A percentile compares a stretch with the other conserved stretches of the same genome.
These are phyloP conservation scores for Lytechinus variegatus DNA, from an alignment of 35 echinoderm and acorn worm genomes.

Conservation along the genomic window DNA sequence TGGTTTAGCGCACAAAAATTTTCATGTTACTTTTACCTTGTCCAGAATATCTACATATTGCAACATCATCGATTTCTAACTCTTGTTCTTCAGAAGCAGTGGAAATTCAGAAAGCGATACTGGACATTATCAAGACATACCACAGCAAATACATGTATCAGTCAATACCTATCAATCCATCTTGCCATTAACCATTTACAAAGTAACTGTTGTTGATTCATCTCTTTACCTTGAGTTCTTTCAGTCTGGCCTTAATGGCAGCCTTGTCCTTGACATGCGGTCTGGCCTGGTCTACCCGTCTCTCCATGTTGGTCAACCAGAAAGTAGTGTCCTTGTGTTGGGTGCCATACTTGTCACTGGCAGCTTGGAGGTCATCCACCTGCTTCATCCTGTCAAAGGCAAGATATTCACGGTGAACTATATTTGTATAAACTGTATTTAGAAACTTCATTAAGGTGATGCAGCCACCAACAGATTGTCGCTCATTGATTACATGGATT, in stretches of 20 bases:
- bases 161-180: background rate
- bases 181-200: background rate
- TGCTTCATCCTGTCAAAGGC: slow-evolving; percentile 66
- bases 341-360: slow-evolving; percentile 61
- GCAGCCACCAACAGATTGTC: no score
- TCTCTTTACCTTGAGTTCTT: slow-evolving; percentile 82
- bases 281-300: slow-evolving; percentile 70
- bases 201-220: background rate
- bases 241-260: slow-evolving; percentile 82
- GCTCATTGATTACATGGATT: no score
- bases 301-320: slow-evolving; percentile 83
- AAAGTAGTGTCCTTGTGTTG: slow-evolving; percentile 82
- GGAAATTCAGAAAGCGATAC: no score
- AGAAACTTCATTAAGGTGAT: no score
- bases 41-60: no score
- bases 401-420: background rate
- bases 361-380: slow-evolving; percentile 63
- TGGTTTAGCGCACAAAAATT: no score
- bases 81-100: no score
- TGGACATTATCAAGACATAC: no score
- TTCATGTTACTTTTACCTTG: no score
- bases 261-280: slow-evolving; percentile 66
- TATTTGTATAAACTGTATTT: background rate
- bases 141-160: no score
- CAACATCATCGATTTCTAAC: no score